Base-by-base conservation (phyloP, 2,888 invertebrate genomes). In the Phragmatobia fuliginosa region DNA sequence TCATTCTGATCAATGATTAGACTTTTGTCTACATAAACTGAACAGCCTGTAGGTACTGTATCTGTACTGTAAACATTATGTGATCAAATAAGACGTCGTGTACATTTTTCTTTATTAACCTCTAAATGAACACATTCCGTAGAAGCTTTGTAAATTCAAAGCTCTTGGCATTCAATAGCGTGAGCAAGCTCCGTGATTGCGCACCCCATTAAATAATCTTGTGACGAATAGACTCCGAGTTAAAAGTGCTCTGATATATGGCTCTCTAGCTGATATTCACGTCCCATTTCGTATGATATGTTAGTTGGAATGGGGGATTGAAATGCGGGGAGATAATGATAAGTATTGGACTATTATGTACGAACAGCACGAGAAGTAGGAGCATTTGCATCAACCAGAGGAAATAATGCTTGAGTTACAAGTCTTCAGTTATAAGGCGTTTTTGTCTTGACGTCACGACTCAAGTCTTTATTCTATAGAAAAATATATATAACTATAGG, bases 201-300 rank as follows among this genome's bases (percentile, higher is more conserved):
- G 41, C 74, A 56, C 62, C 16, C 79, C 78, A 78, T 74, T 78
- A 78, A 72, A 59, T 74, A 74, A 78, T 76, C 68, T 71, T 70
- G 68, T 79, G 74, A 76, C 71, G 70, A 66, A 14, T 56, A 28
- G 56, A 28, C 25, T 56, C 52, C 11, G 14, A 56, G 56, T 56
- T 28, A 16, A 56, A 28, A 56, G 56, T 28, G 28, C 56, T 56
- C 56, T 28, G 28, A 56, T 56, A 28, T 56, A 56, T 56, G 28
- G 5, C 16, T 28, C 28, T 63, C 59, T 32, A 36, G 68, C 58
- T 56, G 74, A 78, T 71, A 74, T 67, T 72, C 71, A 71, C 74
- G 72, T 63, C 36, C 66, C 66, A 65, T 68, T 72, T 72, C 31
- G 58, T 74, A 41, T 70, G 70, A 66, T 72, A 61, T 59, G 28